A percentile compares a stretch with the other conserved stretches of the same genome.
phyloP scores from a whole-genome alignment of 2,113 vertebrate species.

The Sterrhoptilus dennistouni region DNA sequence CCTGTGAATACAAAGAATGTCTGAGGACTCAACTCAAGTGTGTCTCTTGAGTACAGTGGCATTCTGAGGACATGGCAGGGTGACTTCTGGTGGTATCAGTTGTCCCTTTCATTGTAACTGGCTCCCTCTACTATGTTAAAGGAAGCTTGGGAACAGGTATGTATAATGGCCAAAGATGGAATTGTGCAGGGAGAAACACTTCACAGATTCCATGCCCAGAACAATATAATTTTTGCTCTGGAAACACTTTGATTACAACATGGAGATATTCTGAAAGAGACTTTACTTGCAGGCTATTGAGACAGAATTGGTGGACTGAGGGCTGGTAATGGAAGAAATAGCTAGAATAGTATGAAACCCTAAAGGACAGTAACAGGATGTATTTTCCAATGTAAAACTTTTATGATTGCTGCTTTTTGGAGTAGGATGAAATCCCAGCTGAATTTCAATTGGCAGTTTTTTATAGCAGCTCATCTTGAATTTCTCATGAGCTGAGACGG shows the following conservation, averaged over 20 bases:
- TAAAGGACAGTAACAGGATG: constrained; percentile 29
- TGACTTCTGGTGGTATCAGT: not conserved
- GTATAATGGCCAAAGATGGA: not conserved
- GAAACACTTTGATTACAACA: not conserved
- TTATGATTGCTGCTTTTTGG: constrained; percentile 28
- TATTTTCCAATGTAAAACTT: constrained; percentile 48
- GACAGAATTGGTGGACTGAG: constrained; percentile 18
- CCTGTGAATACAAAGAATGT: not conserved
- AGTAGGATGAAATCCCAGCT: not conserved
- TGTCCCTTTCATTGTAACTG: not conserved
- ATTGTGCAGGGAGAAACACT: not conserved
- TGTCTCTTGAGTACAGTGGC: not conserved
- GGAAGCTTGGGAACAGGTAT: not conserved
- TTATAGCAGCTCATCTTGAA: not conserved
- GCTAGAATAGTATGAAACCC: constrained; percentile 36
- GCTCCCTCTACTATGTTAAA: not conserved
- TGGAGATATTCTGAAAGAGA: not conserved
- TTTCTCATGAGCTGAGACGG: constrained; percentile 16
- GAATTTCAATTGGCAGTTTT: constrained; percentile 52
- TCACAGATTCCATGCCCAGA: not conserved
- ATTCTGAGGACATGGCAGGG: not conserved
- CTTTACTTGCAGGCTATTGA: not conserved
- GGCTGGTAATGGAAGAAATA: constrained; percentile 9
- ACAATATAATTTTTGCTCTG: not conserved
- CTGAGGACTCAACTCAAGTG: not conserved